Percentiles rank a stretch among this genome's conserved stretches.
These are phyloP conservation scores for Coptodon bakossiorum DNA, from an alignment of 2,113 vertebrate species.

Conservation along the genomic window DNA sequence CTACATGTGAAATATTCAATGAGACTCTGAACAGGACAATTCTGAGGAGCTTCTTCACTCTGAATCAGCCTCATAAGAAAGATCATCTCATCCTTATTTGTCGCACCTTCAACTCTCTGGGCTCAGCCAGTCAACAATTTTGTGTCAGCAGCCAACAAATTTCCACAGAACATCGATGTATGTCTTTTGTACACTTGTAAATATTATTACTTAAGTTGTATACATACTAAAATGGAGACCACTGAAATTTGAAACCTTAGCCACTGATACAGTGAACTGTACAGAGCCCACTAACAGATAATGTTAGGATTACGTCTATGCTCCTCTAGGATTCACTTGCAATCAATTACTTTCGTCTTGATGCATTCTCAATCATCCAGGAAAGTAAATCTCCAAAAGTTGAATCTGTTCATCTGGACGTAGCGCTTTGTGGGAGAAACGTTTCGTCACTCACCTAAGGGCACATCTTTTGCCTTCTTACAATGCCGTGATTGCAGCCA, in stretches of 20 bases:
- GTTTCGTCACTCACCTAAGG: no score
- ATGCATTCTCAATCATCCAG: no score
- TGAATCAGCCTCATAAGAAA: background rate
- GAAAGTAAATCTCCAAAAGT: no score
- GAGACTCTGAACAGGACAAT: background rate
- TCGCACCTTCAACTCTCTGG: constrained; percentile 3
- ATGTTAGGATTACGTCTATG: background rate
- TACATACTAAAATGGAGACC: background rate
- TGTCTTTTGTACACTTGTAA: background rate
- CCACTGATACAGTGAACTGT: background rate
- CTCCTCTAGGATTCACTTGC: background rate
- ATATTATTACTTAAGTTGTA: background rate
- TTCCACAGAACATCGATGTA: background rate
- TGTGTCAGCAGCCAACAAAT: background rate
- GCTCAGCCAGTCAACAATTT: background rate
- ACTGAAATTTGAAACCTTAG: background rate
- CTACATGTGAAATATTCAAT: background rate
- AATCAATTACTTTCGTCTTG: no score
- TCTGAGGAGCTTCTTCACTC: background rate
- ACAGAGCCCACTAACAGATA: fast-evolving
- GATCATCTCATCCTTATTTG: background rate
- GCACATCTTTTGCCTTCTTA: no score
- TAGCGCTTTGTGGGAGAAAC: no score
- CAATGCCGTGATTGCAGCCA: no score
- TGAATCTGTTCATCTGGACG: no score